phyloP scores from a whole-genome alignment of 2,797 vertebrate genomes.

The Eupleurogrammus muticus region DNA sequence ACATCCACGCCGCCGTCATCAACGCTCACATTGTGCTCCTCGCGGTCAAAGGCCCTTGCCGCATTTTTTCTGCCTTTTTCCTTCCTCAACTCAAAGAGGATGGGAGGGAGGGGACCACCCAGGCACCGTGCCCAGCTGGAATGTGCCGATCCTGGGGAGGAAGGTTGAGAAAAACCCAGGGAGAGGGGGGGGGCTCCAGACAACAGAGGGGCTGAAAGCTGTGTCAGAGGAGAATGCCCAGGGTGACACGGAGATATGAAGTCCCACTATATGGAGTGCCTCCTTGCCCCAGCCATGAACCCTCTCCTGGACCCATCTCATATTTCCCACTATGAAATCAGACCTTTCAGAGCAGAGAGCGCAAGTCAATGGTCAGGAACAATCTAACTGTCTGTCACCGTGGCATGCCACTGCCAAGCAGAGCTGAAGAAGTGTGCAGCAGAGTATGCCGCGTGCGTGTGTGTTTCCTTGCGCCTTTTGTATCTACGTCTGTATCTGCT shows the following conservation, averaged over 20 bases:
- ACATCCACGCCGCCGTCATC: slow-evolving; percentile 74
- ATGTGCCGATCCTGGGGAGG: slow-evolving; percentile 72
- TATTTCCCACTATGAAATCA: slow-evolving; percentile 85
- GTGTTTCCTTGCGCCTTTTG: slow-evolving; percentile 46
- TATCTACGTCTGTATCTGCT: slow-evolving; percentile 62
- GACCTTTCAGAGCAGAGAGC: slow-evolving; percentile 80
- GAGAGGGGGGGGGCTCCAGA: slow-evolving; percentile 55
- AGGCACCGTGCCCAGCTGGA: slow-evolving; percentile 78
- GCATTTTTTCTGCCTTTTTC: slow-evolving; percentile 77
- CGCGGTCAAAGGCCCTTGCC: slow-evolving; percentile 61
- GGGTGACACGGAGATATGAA: slow-evolving; percentile 83
- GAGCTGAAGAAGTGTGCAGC: slow-evolving; percentile 64
- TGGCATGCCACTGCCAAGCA: slow-evolving; percentile 68
- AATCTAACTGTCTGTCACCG: slow-evolving; percentile 85
- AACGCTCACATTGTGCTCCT: slow-evolving; percentile 81
- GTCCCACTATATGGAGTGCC: slow-evolving; percentile 75
- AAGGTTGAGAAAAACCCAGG: slow-evolving; percentile 54
- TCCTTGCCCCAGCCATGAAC: slow-evolving; percentile 84
- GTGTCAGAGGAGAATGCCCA: slow-evolving; percentile 80
- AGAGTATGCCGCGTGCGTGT: slow-evolving; percentile 51
- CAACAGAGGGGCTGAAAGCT: slow-evolving; percentile 75
- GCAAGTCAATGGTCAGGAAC: slow-evolving; percentile 85
- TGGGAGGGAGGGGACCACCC: slow-evolving; percentile 76
- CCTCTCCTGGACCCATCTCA: slow-evolving; percentile 77
- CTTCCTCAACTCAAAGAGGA: slow-evolving; percentile 63